Evolutionary conservation across 2,113 vertebrate genomes (phyloP).

Genomic region (Melanerpes formicivorus): DNA sequence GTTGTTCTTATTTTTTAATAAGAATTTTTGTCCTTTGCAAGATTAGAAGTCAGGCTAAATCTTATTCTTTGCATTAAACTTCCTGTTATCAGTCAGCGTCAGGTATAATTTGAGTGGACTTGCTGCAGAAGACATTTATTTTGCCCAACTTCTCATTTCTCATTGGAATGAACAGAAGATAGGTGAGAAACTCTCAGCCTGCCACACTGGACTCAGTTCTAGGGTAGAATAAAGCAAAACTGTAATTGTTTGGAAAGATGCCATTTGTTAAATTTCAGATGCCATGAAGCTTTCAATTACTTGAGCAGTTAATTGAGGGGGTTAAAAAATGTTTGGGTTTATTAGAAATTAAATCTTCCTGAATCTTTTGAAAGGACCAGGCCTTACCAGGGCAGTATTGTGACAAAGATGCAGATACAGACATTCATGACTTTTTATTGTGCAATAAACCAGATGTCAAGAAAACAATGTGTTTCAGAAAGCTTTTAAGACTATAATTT

Average conservation of each 20-base stretch:
- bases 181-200: neutral
- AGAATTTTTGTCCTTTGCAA: neutral
- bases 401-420: constrained; percentile 31
- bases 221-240: neutral
- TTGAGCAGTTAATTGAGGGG: neutral
- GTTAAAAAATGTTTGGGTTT: constrained; percentile 10
- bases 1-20: neutral
- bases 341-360: constrained; percentile 7
- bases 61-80: neutral
- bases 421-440: constrained; percentile 42
- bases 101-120: neutral
- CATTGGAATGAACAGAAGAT: neutral
- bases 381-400: constrained; percentile 19
- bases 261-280: neutral
- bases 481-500: constrained; percentile 43
- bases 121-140: neutral
- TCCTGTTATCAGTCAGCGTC: neutral
- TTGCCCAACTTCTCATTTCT: neutral
- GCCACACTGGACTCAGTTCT: neutral
- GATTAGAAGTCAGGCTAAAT: neutral
- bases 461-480: constrained; percentile 59
- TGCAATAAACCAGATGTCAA: constrained; percentile 64
- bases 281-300: neutral
- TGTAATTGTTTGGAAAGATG: neutral
- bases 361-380: neutral